Percentiles rank a stretch among this genome's conserved stretches.
Evolutionary conservation across 2,797 vertebrate species (phyloP).

Genomic region (Triplophysa yarkandensis): DNA sequence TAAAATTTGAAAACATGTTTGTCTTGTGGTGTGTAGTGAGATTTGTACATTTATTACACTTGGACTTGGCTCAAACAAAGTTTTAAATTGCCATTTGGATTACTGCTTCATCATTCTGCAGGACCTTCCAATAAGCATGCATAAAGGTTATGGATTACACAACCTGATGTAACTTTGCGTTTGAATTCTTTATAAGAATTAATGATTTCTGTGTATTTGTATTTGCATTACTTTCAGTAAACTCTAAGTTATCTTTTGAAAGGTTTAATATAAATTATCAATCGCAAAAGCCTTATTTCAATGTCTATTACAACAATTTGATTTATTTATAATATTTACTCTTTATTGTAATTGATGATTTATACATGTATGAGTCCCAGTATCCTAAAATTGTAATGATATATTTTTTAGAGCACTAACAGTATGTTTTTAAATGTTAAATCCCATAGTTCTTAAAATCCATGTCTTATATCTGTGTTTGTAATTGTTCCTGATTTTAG

Average conservation of each 20-base stretch:
- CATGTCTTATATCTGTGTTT: conserved; percentile 21
- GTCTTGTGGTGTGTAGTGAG: background rate
- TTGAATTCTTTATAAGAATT: background rate
- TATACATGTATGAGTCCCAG: background rate
- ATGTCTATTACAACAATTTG: background rate
- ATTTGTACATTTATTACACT: background rate
- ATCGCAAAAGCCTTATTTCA: conserved; percentile 10
- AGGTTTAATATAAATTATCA: conserved; percentile 14
- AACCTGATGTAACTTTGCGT: background rate
- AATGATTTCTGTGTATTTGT: background rate
- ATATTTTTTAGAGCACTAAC: background rate
- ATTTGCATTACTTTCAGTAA: background rate
- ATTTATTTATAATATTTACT: no score
- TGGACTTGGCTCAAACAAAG: background rate
- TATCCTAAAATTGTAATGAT: background rate
- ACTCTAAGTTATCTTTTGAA: background rate
- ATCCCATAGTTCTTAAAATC: conserved; percentile 10
- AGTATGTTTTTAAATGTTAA: background rate
- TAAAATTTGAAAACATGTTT: background rate
- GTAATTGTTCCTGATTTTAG: conserved; percentile 39
- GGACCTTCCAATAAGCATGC: background rate
- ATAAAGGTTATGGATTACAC: conserved; percentile 7
- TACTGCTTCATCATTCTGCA: conserved; percentile 18
- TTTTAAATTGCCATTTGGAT: conserved; percentile 9
- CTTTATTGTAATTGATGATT: background rate